These are phyloP conservation scores for Drosophila cardini DNA, from an alignment of 1,140 invertebrate genomes.

Conservation along the genomic window DNA sequence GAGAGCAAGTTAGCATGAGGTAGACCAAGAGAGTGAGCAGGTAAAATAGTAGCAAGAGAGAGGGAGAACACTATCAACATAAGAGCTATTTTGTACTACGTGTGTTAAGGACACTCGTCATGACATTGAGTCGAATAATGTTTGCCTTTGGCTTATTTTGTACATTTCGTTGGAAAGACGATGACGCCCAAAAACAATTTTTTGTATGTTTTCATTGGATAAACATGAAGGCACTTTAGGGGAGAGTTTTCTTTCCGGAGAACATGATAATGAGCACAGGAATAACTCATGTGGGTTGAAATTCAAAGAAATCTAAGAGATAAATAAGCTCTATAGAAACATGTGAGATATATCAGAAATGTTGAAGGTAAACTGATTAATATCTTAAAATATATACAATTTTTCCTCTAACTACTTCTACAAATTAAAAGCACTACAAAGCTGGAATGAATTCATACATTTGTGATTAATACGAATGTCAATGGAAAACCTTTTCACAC, in stretches of 20 bases:
- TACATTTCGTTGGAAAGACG: slow-evolving; percentile 2
- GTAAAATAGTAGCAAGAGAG: too few relatives aligned
- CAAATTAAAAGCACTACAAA: not conserved
- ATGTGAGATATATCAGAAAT: too few relatives aligned
- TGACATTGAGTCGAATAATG: slow-evolving; percentile 35
- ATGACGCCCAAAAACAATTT: slow-evolving; percentile 9
- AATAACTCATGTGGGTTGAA: not conserved
- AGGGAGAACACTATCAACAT: not conserved
- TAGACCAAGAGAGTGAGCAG: not conserved
- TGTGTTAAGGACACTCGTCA: slow-evolving; percentile 32
- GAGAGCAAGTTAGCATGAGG: not conserved
- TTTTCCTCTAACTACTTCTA: too few relatives aligned
- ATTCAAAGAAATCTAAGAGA: too few relatives aligned
- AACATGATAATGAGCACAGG: slow-evolving; percentile 17
- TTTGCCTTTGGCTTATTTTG: slow-evolving; percentile 6
- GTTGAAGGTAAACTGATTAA: too few relatives aligned
- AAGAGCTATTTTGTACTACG: slow-evolving; percentile 15
- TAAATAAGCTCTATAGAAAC: too few relatives aligned
- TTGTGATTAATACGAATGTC: not conserved
- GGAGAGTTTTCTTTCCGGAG: not conserved
- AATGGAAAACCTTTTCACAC: not conserved
- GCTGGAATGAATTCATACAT: not conserved
- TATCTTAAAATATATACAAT: too few relatives aligned
- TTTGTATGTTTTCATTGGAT: slow-evolving; percentile 9
- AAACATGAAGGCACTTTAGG: slow-evolving; percentile 21